Conservation (phyloP, 2,888 invertebrate species). For the Aphodius sticticus region DNA sequence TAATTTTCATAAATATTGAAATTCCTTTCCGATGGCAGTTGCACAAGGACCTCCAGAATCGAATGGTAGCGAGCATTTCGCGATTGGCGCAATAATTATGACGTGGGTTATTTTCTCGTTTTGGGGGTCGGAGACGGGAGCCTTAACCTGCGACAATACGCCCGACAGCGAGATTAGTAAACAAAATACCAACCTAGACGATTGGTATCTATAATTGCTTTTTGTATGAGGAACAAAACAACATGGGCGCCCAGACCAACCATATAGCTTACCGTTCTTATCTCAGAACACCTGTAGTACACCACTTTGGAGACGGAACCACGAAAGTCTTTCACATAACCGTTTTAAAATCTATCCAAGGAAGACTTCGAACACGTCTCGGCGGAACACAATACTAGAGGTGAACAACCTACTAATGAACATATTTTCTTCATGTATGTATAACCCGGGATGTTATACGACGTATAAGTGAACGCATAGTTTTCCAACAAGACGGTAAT, state of each 20-base stretch:
- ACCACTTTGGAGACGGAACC: background rate
- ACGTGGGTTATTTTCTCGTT: no score
- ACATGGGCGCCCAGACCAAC: background rate
- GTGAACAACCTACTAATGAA: conserved; percentile 4
- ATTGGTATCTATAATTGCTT: background rate
- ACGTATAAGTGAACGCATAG: background rate
- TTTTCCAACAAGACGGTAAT: background rate
- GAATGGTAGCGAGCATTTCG: no score
- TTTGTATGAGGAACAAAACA: background rate
- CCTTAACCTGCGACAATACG: conserved; percentile 4
- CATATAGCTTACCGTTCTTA: background rate
- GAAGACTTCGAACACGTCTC: background rate
- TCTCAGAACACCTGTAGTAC: background rate
- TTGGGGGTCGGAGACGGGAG: no score
- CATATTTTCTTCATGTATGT: background rate
- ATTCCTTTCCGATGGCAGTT: no score
- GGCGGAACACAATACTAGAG: background rate
- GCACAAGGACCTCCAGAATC: no score
- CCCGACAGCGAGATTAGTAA: background rate
- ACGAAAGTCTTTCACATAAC: conserved; percentile 4
- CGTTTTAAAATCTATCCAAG: background rate
- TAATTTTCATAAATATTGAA: no score
- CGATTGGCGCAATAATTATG: no score
- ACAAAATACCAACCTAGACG: background rate
- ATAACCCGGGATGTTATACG: background rate